Conservation (phyloP, 1,140 invertebrate species). For the Sipha flava region DNA sequence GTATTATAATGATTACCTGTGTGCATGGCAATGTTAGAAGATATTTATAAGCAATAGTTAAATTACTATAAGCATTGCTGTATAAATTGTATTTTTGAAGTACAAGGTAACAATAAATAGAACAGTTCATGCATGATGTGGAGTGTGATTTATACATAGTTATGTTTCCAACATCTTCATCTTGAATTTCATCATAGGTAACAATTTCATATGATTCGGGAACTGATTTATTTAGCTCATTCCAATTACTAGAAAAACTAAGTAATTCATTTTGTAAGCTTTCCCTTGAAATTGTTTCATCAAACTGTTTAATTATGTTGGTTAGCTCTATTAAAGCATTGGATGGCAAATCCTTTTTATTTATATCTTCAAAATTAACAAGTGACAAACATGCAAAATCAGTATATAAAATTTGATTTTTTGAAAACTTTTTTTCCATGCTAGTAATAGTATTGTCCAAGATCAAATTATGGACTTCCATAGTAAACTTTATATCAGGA, state of each 20-base stretch:
- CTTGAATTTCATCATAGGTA: not conserved
- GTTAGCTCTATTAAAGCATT: not conserved
- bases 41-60: no score
- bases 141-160: no score
- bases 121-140: no score
- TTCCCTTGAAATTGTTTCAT: not conserved
- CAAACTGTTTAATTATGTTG: not conserved
- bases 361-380: not conserved
- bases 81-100: no score
- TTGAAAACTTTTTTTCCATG: not conserved
- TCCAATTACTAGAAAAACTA: not conserved
- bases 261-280: not conserved
- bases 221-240: not conserved
- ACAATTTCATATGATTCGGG: not conserved
- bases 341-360: not conserved
- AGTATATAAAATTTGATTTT: not conserved
- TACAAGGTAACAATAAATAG: no score
- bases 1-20: no score
- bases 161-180: no score
- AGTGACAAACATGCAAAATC: not conserved
- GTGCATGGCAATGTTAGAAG: no score
- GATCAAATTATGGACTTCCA: not conserved
- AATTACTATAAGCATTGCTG: no score
- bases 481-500: not conserved
- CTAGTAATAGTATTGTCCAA: not conserved